Evolutionary conservation across 2,888 invertebrate species (phyloP).

Genomic region (Litoditis marina): DNA sequence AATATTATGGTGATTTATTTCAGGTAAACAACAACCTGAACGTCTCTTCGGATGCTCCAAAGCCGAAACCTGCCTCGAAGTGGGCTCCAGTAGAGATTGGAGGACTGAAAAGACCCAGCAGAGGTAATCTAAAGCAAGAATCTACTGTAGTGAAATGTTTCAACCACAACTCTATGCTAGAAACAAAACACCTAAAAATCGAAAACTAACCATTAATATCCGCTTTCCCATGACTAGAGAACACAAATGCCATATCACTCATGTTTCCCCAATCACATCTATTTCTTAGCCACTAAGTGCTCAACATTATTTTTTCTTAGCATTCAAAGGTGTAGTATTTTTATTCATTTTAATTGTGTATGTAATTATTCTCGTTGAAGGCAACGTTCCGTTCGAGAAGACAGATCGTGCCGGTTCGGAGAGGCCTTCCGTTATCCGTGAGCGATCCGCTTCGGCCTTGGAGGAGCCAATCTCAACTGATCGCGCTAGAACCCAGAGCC

Average conservation of each 20-base stretch:
- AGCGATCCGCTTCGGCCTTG: conserved; percentile 30
- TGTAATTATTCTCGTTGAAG: conserved; percentile 12
- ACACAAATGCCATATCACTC: too few species aligned
- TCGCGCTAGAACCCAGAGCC: conserved; percentile 33
- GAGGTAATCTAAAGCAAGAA: background rate
- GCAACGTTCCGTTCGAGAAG: conserved; percentile 34
- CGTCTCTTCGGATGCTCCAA: conserved; percentile 13
- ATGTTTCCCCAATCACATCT: too few species aligned
- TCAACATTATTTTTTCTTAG: too few species aligned
- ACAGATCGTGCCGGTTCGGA: conserved; percentile 30
- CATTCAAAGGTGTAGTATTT: too few species aligned
- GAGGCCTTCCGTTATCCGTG: conserved; percentile 15
- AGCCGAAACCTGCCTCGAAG: conserved; percentile 39
- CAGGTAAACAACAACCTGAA: conserved; percentile 36
- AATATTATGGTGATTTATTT: too few species aligned
- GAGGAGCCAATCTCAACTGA: conserved; percentile 25
- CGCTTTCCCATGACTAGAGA: too few species aligned
- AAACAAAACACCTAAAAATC: too few species aligned
- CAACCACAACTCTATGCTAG: too few species aligned
- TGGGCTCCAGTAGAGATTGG: conserved; percentile 35
- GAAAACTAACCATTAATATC: too few species aligned
- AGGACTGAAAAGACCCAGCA: conserved; percentile 8
- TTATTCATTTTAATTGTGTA: background rate
- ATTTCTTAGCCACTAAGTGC: too few species aligned
- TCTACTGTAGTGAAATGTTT: background rate